These are phyloP conservation scores for Labeo calbasu DNA, from an alignment of 2,797 vertebrate genomes.

Conservation along the genomic window DNA sequence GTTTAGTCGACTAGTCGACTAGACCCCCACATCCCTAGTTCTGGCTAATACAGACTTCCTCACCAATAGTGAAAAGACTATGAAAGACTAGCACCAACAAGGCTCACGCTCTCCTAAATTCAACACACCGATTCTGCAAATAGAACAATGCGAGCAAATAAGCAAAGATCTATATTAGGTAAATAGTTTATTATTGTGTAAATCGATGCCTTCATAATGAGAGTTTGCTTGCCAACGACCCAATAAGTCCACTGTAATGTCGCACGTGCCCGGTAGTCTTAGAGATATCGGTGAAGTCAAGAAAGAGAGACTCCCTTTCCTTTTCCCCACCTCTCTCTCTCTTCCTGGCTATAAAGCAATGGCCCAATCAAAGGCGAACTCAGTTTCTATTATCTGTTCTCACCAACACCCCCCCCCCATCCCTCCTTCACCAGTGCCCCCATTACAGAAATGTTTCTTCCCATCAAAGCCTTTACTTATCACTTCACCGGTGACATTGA, in stretches of 20 bases:
- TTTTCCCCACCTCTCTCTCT: conserved; percentile 56
- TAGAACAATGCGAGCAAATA: conserved; percentile 2
- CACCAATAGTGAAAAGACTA: background rate
- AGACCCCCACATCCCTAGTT: background rate
- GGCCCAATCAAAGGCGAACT: conserved; percentile 78
- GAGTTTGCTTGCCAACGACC: conserved; percentile 27
- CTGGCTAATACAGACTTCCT: background rate
- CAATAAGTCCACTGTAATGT: conserved; percentile 13
- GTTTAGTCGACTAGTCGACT: too few relatives aligned
- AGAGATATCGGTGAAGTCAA: conserved; percentile 27
- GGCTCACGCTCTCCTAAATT: background rate
- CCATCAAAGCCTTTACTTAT: conserved; percentile 81
- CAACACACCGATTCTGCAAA: background rate
- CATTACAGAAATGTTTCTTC: conserved; percentile 83
- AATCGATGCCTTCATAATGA: conserved; percentile 39
- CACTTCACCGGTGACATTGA: conserved; percentile 87
- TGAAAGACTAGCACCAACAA: background rate
- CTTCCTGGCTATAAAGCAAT: conserved; percentile 75
- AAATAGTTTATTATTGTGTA: conserved; percentile 38
- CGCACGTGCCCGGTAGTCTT: background rate
- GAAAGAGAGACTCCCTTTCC: conserved; percentile 38
- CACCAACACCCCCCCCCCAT: conserved; percentile 67
- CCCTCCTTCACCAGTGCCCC: conserved; percentile 61
- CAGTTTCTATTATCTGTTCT: conserved; percentile 78
- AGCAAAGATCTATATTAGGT: conserved; percentile 31